These are phyloP conservation scores for Centropus unirufus DNA, from an alignment of 2,113 vertebrate genomes.

Conservation along the genomic window DNA sequence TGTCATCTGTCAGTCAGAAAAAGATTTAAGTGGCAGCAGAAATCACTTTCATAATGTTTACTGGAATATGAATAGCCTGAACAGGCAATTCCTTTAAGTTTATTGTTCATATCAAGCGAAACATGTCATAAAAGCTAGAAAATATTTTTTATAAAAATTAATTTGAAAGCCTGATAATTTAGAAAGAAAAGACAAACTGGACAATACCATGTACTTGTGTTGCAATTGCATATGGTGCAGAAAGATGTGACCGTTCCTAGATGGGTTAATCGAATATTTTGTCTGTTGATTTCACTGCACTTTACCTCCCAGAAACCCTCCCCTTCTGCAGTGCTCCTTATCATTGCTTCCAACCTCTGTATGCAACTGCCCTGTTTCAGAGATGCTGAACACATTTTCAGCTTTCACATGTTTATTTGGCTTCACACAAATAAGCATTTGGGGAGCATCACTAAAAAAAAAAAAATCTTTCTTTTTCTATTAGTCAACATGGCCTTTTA, in stretches of 20 bases:
- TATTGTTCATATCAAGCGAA: constrained; percentile 2
- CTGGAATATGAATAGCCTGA: constrained; percentile 28
- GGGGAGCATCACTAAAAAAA: neutral
- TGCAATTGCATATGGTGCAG: neutral
- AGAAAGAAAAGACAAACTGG: neutral
- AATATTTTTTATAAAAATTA: neutral
- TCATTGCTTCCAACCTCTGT: neutral
- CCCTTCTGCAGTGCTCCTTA: neutral
- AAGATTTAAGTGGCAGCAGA: constrained; percentile 50
- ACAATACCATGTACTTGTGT: neutral
- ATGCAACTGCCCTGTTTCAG: neutral
- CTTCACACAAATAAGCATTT: accelerated
- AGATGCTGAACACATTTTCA: neutral
- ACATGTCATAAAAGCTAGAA: neutral
- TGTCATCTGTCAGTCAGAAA: constrained; percentile 51
- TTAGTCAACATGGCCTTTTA: neutral
- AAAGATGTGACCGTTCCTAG: neutral
- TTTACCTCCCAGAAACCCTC: neutral
- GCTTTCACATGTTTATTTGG: neutral
- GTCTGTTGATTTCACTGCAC: neutral
- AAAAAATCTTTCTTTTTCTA: neutral
- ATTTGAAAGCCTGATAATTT: neutral
- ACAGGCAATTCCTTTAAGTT: constrained; percentile 28
- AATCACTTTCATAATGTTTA: constrained; percentile 43
- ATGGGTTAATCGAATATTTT: neutral